Percentiles rank a stretch among this genome's conserved stretches.
These are phyloP conservation scores for Phoxinus dragarum DNA, from an alignment of 2,797 vertebrate genomes.

Conservation along the genomic window DNA sequence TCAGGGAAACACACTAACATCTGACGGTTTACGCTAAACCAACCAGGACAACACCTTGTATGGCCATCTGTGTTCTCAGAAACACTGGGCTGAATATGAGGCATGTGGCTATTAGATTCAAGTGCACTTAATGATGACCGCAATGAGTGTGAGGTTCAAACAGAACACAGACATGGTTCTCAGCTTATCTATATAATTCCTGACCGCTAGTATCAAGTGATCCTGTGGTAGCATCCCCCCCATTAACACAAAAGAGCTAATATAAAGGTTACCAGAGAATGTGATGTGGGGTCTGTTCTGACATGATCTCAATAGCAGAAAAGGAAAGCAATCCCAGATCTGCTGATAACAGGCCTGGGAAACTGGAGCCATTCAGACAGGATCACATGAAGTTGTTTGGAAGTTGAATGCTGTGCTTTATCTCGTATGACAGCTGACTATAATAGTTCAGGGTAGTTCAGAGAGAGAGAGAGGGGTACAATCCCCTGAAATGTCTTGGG, in stretches of 20 bases:
- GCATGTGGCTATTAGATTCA: constrained; percentile 37
- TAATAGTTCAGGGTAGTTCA: constrained; percentile 55
- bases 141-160: constrained; percentile 22
- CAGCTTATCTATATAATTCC: constrained; percentile 60
- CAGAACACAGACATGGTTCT: constrained; percentile 28
- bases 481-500: constrained; percentile 2
- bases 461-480: not conserved
- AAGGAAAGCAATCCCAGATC: constrained; percentile 32
- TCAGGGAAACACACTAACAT: constrained; percentile 32
- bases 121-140: constrained; percentile 22
- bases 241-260: not conserved
- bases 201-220: constrained; percentile 60
- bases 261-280: constrained; percentile 4
- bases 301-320: constrained; percentile 34
- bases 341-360: constrained; percentile 44
- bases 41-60: constrained; percentile 51
- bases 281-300: constrained; percentile 33
- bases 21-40: constrained; percentile 34
- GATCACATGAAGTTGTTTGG: constrained; percentile 13
- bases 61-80: constrained; percentile 41
- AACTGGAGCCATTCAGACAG: constrained; percentile 53
- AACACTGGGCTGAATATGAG: constrained; percentile 20
- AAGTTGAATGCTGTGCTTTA: constrained; percentile 60
- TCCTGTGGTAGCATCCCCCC: constrained; percentile 51
- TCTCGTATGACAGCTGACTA: constrained; percentile 57